Evolutionary conservation across 1,140 invertebrate species (phyloP).

Genomic region (Neodiprion fabricii): DNA sequence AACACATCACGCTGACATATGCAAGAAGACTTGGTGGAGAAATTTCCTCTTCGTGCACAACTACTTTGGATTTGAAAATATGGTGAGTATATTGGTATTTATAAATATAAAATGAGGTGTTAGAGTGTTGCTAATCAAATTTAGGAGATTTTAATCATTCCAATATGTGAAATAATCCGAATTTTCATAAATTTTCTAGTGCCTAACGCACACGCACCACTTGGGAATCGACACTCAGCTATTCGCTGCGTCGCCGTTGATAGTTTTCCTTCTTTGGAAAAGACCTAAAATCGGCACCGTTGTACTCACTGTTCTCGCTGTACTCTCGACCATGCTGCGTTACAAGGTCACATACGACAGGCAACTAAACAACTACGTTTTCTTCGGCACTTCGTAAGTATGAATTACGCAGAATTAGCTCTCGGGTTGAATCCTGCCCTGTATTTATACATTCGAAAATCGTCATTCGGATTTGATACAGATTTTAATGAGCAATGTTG

Average conservation of each 20-base stretch:
- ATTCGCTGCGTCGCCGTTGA: constrained; percentile 74
- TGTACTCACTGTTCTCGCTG: constrained; percentile 60
- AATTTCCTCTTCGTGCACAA: constrained; percentile 71
- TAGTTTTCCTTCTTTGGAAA: constrained; percentile 72
- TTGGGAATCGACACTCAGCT: constrained; percentile 87
- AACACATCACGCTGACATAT: constrained; percentile 68
- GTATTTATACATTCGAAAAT: not conserved
- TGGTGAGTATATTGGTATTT: constrained; percentile 52
- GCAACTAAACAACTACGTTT: constrained; percentile 74
- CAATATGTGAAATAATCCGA: constrained; percentile 10
- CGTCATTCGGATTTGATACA: not conserved
- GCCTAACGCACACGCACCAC: constrained; percentile 75
- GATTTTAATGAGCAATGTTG: not conserved
- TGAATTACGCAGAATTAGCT: constrained; percentile 14
- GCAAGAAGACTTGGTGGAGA: constrained; percentile 69
- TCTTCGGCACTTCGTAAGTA: constrained; percentile 78
- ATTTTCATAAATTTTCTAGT: constrained; percentile 57
- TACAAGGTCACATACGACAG: constrained; percentile 70
- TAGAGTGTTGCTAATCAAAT: constrained; percentile 9
- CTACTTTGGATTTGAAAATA: constrained; percentile 72
- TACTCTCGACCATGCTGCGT: constrained; percentile 68
- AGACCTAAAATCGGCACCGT: constrained; percentile 66
- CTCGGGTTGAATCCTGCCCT: not conserved
- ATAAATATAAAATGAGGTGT: constrained; percentile 16
- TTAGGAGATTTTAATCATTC: constrained; percentile 1